Evolutionary conservation across 2,888 invertebrate genomes (phyloP).

Genomic region (Erebia aethiops): DNA sequence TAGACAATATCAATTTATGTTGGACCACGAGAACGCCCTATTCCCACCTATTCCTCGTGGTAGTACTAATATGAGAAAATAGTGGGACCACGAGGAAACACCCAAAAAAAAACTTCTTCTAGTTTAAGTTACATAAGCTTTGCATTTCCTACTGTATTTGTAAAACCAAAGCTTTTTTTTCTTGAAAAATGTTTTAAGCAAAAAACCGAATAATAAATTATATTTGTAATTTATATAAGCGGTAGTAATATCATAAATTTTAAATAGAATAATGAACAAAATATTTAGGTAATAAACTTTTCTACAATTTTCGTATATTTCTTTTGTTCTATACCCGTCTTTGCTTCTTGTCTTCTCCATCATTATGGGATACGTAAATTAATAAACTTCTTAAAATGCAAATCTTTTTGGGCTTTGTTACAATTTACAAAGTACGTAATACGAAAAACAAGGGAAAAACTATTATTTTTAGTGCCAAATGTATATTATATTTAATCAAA

Average conservation of each 20-base stretch:
- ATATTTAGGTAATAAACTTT: slow-evolving; percentile 8
- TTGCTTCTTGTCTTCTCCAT: background rate
- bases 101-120: background rate
- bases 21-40: too few relatives aligned
- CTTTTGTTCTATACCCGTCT: background rate
- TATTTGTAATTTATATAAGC: background rate
- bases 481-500: too few relatives aligned
- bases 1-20: too few relatives aligned
- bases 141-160: slow-evolving; percentile 15
- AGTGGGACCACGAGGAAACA: too few relatives aligned
- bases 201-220: slow-evolving; percentile 1
- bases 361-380: too few relatives aligned
- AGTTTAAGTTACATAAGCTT: background rate
- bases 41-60: too few relatives aligned
- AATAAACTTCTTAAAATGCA: background rate
- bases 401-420: too few relatives aligned
- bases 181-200: slow-evolving; percentile 7
- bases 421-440: too few relatives aligned
- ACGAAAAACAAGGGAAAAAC: too few relatives aligned
- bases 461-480: too few relatives aligned
- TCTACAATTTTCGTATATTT: background rate
- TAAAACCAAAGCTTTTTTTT: background rate
- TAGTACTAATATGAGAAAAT: too few relatives aligned
- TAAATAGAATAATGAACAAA: slow-evolving; percentile 3
- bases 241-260: background rate